Evolutionary conservation across 2,113 vertebrate species (phyloP), one percentile per base, ranked within the genome.

Genomic region (Sminthopsis crassicaudata): DNA sequence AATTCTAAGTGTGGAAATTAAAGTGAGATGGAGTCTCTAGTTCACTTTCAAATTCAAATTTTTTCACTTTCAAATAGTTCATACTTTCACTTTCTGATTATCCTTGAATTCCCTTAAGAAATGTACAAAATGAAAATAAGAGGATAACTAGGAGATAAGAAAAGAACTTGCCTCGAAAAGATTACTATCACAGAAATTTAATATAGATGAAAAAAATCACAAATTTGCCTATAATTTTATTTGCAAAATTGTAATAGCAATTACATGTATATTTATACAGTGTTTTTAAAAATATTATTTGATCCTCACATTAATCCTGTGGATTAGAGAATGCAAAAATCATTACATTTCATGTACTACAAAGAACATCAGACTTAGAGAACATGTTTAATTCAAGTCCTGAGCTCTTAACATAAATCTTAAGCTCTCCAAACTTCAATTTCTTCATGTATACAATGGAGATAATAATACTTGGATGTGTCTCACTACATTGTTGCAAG

Each of bases 151-250:
- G n/a, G 88, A 96, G 27, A 46, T 50, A 92, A 93, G 67, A 53
- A 52, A 94, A 95, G 6, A 94, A 94, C 46, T 19, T 60, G 84
- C 54, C 50, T 91, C 30, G 30, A 89, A 94, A 96, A 90, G 53
- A 55, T 84, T 23, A 36, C 22, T 23, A 91, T 93, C 89, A 91
- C 27, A 27, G 26, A 46, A 93, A 52, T 24, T 67, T 90, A 60
- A 11, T 42, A 19, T 5, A 67, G 30, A 42, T 42, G 14, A 42
- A 42, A 84, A 84, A 84, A 42, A 7, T 22, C 16, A 84, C 19
- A 84, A 84, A 84, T 23, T 42, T 84, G n/a, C n/a, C 14, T 23
- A 84, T 42, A 42, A 84, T 19, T 76, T 84, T 42, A 23, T 19
- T 84, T 84, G 16, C 67, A 84, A 84, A 84, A 42, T 42, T 42